A percentile compares a stretch with the other conserved stretches of the same genome.
These are phyloP conservation scores for Thera britannica DNA, from an alignment of 2,888 invertebrate genomes.

Conservation along the genomic window DNA sequence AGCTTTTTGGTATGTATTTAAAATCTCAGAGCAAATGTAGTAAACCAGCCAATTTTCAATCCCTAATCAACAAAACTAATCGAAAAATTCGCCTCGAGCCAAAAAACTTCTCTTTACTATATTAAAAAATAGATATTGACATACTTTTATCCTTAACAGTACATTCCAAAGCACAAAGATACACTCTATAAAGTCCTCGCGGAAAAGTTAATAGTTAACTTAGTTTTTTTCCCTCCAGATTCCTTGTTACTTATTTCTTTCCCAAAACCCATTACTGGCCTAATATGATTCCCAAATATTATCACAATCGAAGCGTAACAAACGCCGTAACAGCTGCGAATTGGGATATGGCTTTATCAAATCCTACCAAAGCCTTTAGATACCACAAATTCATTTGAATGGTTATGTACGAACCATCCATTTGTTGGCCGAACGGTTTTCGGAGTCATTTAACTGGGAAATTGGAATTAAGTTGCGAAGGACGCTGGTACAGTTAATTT, in stretches of 20 bases:
- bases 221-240: neutral
- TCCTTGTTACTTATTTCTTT: neutral
- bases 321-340: constrained; percentile 16
- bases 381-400: constrained; percentile 19
- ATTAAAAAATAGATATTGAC: too few relatives aligned
- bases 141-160: too few relatives aligned
- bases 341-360: constrained; percentile 20
- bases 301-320: constrained; percentile 3
- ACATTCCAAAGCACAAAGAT: too few relatives aligned
- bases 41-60: too few relatives aligned
- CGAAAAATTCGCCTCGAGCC: too few relatives aligned
- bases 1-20: too few relatives aligned
- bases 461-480: constrained; percentile 22
- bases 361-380: constrained; percentile 14
- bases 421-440: constrained; percentile 18
- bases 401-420: constrained; percentile 5
- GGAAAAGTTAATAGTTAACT: neutral
- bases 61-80: too few relatives aligned
- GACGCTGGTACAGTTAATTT: constrained; percentile 17
- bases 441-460: constrained; percentile 22
- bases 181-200: too few relatives aligned
- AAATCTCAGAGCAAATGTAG: too few relatives aligned
- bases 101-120: too few relatives aligned
- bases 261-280: constrained; percentile 11
- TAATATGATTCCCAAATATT: constrained; percentile 19